Base-by-base conservation (phyloP, 2,888 invertebrate genomes). In the Rotaria sp. region DNA sequence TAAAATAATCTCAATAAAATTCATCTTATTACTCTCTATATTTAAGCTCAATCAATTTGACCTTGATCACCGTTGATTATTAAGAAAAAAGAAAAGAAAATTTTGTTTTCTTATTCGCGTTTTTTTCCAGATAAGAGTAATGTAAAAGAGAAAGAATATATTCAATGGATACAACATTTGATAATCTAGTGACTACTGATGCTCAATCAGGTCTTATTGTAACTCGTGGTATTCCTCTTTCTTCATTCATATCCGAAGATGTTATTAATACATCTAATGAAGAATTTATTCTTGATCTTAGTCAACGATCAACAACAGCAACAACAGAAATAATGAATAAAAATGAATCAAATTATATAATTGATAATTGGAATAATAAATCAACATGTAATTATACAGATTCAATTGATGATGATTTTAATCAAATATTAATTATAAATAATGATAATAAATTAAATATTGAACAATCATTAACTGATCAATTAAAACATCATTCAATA, bases 141-240 rank as follows among this genome's bases (percentile, higher is more conserved):
- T 67, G 67, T 67, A 67, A 67, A 67, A 35, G 67, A 67, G n/a
- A 67, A 30, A 67, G 67, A 67, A 67, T 13, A 67, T 67, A 50
- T 21, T 3, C 21, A 67, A 67, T 67, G 67, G 35, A 18, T 38
- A 67, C 67, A 67, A 67, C 35, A 18, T 21, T 35, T 18, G 35
- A 80, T 80, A 45, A 41, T 5, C n/a, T 80, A 80, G 35, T 80
- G 41, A 45, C 80, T 11, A 41, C 41, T 5, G 80, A 80, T 80
- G 26, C 24, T 80, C 80, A 26, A 11, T 15, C 26, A n/a, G 45
- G 45, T 26, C 80, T 45, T n/a, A 41, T 80, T 13, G 45, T 41
- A n/a, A 80, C 80, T 67, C 35, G 67, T 35, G 67, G 67, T 35
- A 67, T 67, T 26, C 26, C 80, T 7, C 7, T 35, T 38, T 35